Conservation (phyloP, 2,797 vertebrate genomes). For the Dendrocincla fuliginosa region DNA sequence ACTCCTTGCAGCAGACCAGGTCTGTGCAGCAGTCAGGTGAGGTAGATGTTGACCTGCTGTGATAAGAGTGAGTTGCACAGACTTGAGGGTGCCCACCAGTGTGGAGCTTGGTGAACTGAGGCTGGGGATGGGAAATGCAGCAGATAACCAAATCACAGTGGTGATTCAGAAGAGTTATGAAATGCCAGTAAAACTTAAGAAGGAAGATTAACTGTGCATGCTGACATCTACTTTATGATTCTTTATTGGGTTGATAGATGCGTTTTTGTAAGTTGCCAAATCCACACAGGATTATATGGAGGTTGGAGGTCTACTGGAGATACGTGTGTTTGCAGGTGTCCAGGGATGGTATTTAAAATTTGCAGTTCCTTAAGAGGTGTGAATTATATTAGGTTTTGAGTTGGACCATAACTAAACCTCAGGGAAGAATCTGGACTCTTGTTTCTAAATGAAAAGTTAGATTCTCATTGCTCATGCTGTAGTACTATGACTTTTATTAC, state of each 20-base stretch:
- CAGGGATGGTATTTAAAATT: neutral
- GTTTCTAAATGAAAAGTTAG: neutral
- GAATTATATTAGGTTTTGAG: neutral
- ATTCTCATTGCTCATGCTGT: neutral
- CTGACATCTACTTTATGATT: neutral
- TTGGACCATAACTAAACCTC: neutral
- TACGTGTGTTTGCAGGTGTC: neutral
- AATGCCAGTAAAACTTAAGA: neutral
- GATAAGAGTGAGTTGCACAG: neutral
- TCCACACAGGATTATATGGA: neutral
- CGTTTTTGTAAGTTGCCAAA: neutral
- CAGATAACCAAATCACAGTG: neutral
- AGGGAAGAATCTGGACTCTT: neutral
- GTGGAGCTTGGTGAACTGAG: neutral
- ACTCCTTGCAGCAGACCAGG: neutral
- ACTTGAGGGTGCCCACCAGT: neutral
- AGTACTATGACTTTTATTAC: neutral
- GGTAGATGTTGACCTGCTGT: neutral
- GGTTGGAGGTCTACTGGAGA: neutral
- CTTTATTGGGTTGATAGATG: neutral
- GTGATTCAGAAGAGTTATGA: neutral
- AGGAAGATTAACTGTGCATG: neutral
- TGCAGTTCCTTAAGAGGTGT: accelerated
- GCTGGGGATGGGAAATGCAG: neutral
- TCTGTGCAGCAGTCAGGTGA: neutral